Percentiles rank a stretch among this genome's conserved stretches.
phyloP scores from a whole-genome alignment of 2,797 vertebrate genomes.

The Scarus forsteni region DNA sequence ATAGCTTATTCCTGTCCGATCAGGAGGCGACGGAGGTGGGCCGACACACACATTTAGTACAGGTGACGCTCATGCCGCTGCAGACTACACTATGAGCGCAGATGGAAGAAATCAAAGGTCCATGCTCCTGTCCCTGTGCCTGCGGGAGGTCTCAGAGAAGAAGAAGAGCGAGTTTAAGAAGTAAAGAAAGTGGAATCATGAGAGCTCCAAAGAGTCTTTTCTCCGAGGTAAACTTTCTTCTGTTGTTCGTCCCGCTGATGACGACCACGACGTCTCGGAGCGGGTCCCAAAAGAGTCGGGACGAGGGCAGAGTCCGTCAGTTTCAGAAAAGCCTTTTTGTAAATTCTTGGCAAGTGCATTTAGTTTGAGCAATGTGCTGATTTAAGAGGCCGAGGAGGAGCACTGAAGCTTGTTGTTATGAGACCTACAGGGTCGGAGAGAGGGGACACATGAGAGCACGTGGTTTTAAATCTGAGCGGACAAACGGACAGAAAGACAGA shows the following conservation, averaged over 20 bases:
- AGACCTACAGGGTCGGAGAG: slow-evolving; percentile 94
- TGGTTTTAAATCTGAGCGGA: slow-evolving; percentile 68
- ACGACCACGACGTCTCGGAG: slow-evolving; percentile 47
- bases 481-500: slow-evolving; percentile 56
- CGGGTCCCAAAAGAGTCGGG: slow-evolving; percentile 42
- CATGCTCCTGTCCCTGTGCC: slow-evolving; percentile 17
- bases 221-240: slow-evolving; percentile 83
- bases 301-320: slow-evolving; percentile 67
- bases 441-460: slow-evolving; percentile 89
- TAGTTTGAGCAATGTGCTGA: slow-evolving; percentile 73
- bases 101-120: slow-evolving; percentile 45
- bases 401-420: slow-evolving; percentile 99
- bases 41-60: slow-evolving; percentile 61
- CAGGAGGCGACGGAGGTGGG: slow-evolving; percentile 65
- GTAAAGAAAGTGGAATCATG: slow-evolving; percentile 65
- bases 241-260: slow-evolving; percentile 53
- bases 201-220: slow-evolving; percentile 80
- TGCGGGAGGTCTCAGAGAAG: slow-evolving; percentile 37
- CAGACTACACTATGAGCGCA: slow-evolving; percentile 60
- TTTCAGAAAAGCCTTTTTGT: slow-evolving; percentile 80
- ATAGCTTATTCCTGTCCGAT: slow-evolving; percentile 70
- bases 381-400: slow-evolving; percentile 93
- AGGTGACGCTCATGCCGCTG: slow-evolving; percentile 67
- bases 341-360: slow-evolving; percentile 76
- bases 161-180: slow-evolving; percentile 49